Evolutionary conservation across 2,797 vertebrate genomes (phyloP).

Genomic region (Cyprinella venusta): DNA sequence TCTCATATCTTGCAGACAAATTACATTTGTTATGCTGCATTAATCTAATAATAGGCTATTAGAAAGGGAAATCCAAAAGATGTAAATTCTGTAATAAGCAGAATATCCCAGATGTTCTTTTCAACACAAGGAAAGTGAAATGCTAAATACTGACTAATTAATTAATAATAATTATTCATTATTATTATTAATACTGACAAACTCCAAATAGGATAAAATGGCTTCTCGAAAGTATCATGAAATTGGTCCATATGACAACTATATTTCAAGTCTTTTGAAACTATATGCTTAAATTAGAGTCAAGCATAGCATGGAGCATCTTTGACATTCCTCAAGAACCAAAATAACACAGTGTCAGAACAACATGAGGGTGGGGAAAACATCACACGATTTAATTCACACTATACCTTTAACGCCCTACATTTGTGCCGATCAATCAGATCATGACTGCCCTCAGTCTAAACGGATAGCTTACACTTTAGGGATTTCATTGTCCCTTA

Average conservation of each 20-base stretch:
- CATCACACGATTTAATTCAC: background rate
- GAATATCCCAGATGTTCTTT: background rate
- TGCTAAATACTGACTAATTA: background rate
- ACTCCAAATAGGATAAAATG: background rate
- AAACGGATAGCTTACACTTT: background rate
- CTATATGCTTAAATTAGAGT: background rate
- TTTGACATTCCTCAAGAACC: background rate
- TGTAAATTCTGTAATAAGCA: background rate
- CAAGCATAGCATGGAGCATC: background rate
- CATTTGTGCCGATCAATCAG: background rate
- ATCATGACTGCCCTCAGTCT: background rate
- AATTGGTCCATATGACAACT: background rate
- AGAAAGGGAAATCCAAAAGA: conserved; percentile 8
- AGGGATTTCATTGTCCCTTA: background rate
- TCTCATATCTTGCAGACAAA: conserved; percentile 59
- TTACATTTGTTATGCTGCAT: conserved; percentile 14
- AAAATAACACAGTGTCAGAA: background rate
- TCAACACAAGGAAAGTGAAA: background rate
- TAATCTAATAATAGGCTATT: conserved; percentile 64
- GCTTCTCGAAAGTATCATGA: background rate
- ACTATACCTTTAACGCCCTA: background rate
- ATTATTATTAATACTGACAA: background rate
- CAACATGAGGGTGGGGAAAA: background rate
- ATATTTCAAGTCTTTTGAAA: background rate
- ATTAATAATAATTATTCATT: too few species aligned